These are phyloP conservation scores for Phataginus tricuspis DNA, from an alignment of 2,797 vertebrate genomes.

Conservation along the genomic window DNA sequence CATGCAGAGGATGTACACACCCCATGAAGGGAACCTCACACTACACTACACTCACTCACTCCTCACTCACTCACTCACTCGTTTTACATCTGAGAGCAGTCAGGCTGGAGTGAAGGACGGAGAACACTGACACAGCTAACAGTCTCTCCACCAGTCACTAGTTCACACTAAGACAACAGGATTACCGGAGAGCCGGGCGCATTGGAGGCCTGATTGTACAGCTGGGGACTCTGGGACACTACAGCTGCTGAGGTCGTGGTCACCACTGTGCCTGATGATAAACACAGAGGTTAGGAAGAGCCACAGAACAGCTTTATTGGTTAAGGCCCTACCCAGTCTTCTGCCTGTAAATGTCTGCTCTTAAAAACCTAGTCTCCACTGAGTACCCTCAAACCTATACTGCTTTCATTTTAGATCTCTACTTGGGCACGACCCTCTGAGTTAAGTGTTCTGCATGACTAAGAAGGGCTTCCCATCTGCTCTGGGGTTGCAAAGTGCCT, in stretches of 20 bases:
- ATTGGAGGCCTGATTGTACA: conserved; percentile 93
- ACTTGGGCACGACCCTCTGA: not conserved
- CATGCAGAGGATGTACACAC: conserved; percentile 41
- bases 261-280: conserved; percentile 85
- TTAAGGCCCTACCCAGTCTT: not conserved
- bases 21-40: not conserved
- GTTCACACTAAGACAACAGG: conserved; percentile 53
- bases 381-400: not conserved
- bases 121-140: not conserved
- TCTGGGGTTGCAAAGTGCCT: not conserved
- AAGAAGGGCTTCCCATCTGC: not conserved
- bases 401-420: not conserved
- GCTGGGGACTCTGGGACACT: conserved; percentile 94
- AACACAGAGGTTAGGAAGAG: conserved; percentile 50
- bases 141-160: conserved; percentile 55
- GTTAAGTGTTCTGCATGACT: not conserved
- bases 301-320: not conserved
- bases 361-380: not conserved
- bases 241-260: conserved; percentile 92
- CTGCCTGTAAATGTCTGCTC: not conserved
- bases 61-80: not conserved
- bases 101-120: not conserved
- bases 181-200: conserved; percentile 88
- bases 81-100: not conserved
- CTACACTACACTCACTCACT: too few species aligned